These are phyloP conservation scores for Polyploca ridens DNA, from an alignment of 2,888 invertebrate genomes.

Conservation along the genomic window DNA sequence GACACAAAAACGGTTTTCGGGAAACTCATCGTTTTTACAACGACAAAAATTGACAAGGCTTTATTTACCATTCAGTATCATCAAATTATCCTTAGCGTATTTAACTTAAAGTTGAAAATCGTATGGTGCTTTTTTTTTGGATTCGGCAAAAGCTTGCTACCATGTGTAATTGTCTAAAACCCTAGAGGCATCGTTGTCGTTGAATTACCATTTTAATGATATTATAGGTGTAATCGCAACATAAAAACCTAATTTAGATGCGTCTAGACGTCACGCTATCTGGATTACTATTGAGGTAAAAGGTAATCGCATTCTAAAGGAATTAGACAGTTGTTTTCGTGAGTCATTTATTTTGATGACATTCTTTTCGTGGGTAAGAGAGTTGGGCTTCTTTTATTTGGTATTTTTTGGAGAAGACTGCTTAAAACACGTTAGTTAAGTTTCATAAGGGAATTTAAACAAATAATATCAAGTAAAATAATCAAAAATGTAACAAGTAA, in stretches of 20 bases:
- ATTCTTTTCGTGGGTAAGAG: neutral
- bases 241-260: slow-evolving; percentile 68
- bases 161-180: slow-evolving; percentile 69
- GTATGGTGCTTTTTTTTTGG: neutral
- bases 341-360: slow-evolving; percentile 1
- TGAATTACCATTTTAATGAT: slow-evolving; percentile 75
- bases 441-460: too few species aligned
- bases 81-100: neutral
- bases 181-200: slow-evolving; percentile 62
- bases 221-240: slow-evolving; percentile 66
- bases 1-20: slow-evolving; percentile 56
- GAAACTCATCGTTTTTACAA: slow-evolving; percentile 64
- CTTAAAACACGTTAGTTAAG: too few species aligned
- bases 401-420: neutral
- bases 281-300: slow-evolving; percentile 42
- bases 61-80: slow-evolving; percentile 16
- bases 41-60: slow-evolving; percentile 28
- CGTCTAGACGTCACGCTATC: slow-evolving; percentile 73
- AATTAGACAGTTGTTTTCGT: slow-evolving; percentile 7
- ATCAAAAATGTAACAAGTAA: too few species aligned
- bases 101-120: slow-evolving; percentile 20
- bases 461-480: too few species aligned
- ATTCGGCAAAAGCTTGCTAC: slow-evolving; percentile 31
- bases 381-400: neutral
- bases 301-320: slow-evolving; percentile 29